Evolutionary conservation across 2,113 vertebrate genomes (phyloP).

Genomic region (Origma solitaria): DNA sequence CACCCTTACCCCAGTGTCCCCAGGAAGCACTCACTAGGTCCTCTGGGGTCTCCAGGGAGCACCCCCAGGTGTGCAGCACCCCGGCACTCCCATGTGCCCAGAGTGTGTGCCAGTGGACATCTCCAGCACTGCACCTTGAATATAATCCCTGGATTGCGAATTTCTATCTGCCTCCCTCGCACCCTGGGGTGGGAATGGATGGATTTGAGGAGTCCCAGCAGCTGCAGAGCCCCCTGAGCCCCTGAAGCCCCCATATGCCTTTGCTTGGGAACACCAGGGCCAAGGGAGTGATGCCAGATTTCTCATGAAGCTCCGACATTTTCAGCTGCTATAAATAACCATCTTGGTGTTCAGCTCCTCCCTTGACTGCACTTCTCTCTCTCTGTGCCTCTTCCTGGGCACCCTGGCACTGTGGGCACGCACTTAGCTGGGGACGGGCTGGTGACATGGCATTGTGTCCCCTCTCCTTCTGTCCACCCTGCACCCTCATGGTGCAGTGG

Average conservation of each 20-base stretch:
- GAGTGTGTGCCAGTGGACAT: background rate
- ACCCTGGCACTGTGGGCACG: background rate
- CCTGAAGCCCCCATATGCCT: background rate
- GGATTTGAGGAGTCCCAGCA: background rate
- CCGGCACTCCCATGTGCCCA: rapidly evolving
- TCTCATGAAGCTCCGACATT: background rate
- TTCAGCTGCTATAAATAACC: background rate
- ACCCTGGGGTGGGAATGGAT: background rate
- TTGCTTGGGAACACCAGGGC: background rate
- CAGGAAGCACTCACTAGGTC: background rate
- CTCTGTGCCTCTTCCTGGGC: background rate
- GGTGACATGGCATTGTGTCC: no score
- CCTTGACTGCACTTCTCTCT: background rate
- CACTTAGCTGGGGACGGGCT: background rate
- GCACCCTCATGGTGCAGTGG: background rate
- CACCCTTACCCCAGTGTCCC: background rate
- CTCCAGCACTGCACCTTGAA: background rate
- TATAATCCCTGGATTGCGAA: background rate
- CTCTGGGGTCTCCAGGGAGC: background rate
- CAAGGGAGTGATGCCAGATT: background rate
- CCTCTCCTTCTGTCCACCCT: background rate
- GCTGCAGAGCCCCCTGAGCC: background rate
- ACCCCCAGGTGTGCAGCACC: background rate
- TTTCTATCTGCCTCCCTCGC: rapidly evolving
- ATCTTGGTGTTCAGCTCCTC: background rate